phyloP scores from a whole-genome alignment of 2,797 vertebrate species.

The Astyanax mexicanus region DNA sequence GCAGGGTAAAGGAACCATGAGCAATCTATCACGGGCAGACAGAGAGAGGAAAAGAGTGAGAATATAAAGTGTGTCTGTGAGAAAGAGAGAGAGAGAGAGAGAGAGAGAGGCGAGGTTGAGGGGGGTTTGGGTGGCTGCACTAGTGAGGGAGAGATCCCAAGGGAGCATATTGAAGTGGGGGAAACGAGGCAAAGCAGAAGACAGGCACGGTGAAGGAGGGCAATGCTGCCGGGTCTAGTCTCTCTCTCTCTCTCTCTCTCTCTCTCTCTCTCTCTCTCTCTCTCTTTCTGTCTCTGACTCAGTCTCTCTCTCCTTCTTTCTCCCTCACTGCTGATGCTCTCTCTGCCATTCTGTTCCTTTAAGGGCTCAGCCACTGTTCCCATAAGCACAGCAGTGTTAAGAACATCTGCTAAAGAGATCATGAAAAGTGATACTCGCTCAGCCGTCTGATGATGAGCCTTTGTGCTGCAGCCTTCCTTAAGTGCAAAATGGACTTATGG shows the following conservation, averaged over 20 bases:
- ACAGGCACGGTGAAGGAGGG: background rate
- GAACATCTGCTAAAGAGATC: background rate
- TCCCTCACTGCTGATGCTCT: slow-evolving; percentile 18
- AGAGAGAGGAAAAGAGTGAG: slow-evolving; percentile 38
- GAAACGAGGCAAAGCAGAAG: slow-evolving; percentile 15
- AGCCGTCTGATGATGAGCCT: background rate
- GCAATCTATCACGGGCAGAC: slow-evolving; percentile 50
- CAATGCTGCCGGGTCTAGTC: slow-evolving; percentile 17
- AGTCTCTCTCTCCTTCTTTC: slow-evolving; percentile 13
- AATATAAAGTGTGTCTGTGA: slow-evolving; percentile 27
- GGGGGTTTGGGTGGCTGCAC: background rate
- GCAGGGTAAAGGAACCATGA: slow-evolving; percentile 50
- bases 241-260: slow-evolving; percentile 8
- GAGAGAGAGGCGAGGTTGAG: slow-evolving; percentile 31
- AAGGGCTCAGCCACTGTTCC: background rate
- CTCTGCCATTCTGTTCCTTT: slow-evolving; percentile 9
- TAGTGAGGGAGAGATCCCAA: background rate
- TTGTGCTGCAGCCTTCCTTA: background rate
- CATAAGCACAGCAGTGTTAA: background rate
- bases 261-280: slow-evolving; percentile 7
- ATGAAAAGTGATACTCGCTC: background rate
- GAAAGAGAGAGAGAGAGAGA: background rate
- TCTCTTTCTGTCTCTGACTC: slow-evolving; percentile 8
- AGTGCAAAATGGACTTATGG: background rate
- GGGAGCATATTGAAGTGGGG: background rate